Base-by-base conservation (phyloP, 1,140 invertebrate genomes). In the Sarcophaga peregrina region DNA sequence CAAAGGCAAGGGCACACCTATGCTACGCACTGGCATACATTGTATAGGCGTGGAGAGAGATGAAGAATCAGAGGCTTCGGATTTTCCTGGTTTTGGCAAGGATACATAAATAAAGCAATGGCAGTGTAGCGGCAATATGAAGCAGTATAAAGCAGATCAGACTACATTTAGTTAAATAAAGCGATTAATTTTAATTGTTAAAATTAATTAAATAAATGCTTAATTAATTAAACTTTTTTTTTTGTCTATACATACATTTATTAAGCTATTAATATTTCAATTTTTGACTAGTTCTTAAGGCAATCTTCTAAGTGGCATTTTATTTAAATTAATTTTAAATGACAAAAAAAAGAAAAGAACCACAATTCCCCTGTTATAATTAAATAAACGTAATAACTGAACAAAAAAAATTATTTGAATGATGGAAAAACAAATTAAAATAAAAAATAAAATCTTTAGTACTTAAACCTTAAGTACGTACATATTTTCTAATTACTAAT, bases 1-100 rank as follows among this genome's bases (percentile, higher is more conserved):
- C 11, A 92, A 92, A 84, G 91, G 91, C 81, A 92, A 92, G 84
- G 92, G 92, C 0, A 93, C 92, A 5, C 92, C 92, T 45, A 87
- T 93, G 84, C 84, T 93, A 82, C 87, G 91, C 68, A 92, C 91
- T 13, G 92, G 92, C 5, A 92, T 93, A 81, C 91, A 91, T 52
- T 91, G 91, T 83, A 89, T 92, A 82, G 91, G 86, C 8, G 86
- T 91, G 13, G 91, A 92, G 62, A 85, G 86, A 11, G 87, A 89
- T 73, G 91, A 91, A 1, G 91, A 91, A 8, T 91, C 90, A 11
- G 89, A 91, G 78, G 84, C 83, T 17, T 84, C 83, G 8, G 83
- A 84, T 81, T 82, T 84, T 81, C 25, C 83, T 5, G 81, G 83
- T 45, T 84, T 84, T 58, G 76, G 81, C 47, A 82, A 84, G 50